Base-by-base conservation (phyloP, 2,797 vertebrate genomes). In the Psittacula echo region DNA sequence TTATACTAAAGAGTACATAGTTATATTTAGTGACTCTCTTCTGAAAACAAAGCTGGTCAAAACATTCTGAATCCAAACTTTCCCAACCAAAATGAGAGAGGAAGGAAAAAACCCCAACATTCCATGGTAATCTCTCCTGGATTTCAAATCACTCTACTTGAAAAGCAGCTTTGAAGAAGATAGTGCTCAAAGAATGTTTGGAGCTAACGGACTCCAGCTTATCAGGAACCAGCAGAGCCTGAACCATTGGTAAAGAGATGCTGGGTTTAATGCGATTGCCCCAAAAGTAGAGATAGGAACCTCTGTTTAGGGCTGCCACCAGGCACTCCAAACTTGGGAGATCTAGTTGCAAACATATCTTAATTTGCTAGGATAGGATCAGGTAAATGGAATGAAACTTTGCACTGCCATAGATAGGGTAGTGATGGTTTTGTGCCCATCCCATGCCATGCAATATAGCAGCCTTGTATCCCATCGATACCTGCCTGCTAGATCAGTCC, bases 61-160 rank as follows among this genome's bases (percentile, higher is more conserved):
- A 96, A 91, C 73, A 88, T 88, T 81, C 65, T 81, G 62, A 95
- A 88, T 67, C 73, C 70, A 48, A 92, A 78, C 58, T 68, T 92
- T 47, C 32, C 54, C 70, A 65, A 41, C 30, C 66, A 84, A 88
- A 91, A 86, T 9, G 58, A 92, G n/a, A 61, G 42, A 44, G 13
- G 3, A 5, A 42, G 4, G 47, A 66, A 81, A 17, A 17, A 29
- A 1, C 10, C 37, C 21, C 23, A 42, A 10, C n/a, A 47, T 34
- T 53, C 39, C 3, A 6, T 6, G 20, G 30, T 83, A 87, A 86
- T 81, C 42, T 22, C 47, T 42, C 39, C 70, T 72, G 32, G 39
- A 81, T 86, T 92, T 86, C 73, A 80, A 84, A 76, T 81, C 27
- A 13, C 15, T 65, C 30, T 62, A 45, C 41, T 72, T 71, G 54